These are phyloP conservation scores for Rhimphoctona megacephalus DNA, from an alignment of 2,888 invertebrate genomes.

Conservation along the genomic window DNA sequence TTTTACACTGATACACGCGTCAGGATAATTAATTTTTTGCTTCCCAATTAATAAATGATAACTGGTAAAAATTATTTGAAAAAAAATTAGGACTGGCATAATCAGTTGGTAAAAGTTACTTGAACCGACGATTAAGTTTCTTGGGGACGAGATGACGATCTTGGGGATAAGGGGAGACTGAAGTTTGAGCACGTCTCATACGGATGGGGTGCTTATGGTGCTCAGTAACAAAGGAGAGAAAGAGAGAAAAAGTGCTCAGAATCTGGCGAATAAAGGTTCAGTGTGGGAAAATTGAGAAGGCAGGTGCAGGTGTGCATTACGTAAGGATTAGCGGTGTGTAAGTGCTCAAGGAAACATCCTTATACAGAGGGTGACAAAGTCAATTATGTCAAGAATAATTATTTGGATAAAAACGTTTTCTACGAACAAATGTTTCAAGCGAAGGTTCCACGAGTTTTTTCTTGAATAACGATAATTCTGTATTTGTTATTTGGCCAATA, in stretches of 20 bases:
- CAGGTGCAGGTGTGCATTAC: constrained; percentile 75
- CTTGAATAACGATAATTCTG: background rate
- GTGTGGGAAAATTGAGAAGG: constrained; percentile 74
- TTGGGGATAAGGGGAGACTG: background rate
- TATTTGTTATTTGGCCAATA: background rate
- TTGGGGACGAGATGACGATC: background rate
- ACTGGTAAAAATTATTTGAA: background rate
- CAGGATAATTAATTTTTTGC: background rate
- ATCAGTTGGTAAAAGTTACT: background rate
- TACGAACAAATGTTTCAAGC: background rate
- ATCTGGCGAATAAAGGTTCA: constrained; percentile 41
- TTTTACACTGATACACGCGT: background rate
- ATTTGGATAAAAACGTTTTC: background rate
- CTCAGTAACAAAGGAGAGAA: background rate
- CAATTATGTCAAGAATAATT: background rate
- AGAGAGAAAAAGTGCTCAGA: constrained; percentile 24
- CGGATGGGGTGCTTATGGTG: background rate
- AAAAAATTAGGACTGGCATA: background rate
- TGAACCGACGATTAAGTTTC: background rate
- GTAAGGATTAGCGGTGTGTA: constrained; percentile 39
- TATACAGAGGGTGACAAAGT: background rate
- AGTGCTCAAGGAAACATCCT: constrained; percentile 12
- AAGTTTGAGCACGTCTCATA: constrained; percentile 8
- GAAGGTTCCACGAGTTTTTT: background rate
- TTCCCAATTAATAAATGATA: background rate